These are phyloP conservation scores for Rotaria socialis DNA, from an alignment of 2,888 invertebrate species.

Conservation along the genomic window DNA sequence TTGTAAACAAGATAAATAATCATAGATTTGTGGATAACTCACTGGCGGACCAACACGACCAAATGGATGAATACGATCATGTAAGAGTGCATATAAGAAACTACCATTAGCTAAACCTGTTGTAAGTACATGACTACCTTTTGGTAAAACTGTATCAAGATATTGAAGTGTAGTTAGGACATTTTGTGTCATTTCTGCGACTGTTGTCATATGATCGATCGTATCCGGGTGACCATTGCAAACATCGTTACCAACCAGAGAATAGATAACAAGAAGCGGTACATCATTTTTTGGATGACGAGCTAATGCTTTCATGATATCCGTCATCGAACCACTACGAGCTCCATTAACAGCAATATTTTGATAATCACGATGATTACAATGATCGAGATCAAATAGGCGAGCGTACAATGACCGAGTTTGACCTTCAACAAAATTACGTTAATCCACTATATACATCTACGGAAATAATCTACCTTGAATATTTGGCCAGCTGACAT, in stretches of 20 bases:
- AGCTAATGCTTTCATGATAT: slow-evolving; percentile 49
- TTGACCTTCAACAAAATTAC: background rate
- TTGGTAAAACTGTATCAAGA: slow-evolving; percentile 57
- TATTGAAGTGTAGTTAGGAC: slow-evolving; percentile 51
- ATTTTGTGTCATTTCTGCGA: slow-evolving; percentile 54
- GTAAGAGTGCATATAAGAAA: slow-evolving; percentile 60
- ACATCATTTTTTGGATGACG: slow-evolving; percentile 58
- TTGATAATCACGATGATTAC: slow-evolving; percentile 59
- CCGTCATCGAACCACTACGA: slow-evolving; percentile 15
- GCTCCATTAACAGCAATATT: slow-evolving; percentile 62
- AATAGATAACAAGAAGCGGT: slow-evolving; percentile 60
- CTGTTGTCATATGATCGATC: slow-evolving; percentile 60
- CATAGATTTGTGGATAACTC: slow-evolving; percentile 60
- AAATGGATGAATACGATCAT: slow-evolving; percentile 60
- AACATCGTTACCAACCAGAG: slow-evolving; percentile 63
- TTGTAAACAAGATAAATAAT: slow-evolving; percentile 62
- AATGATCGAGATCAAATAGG: slow-evolving; percentile 24
- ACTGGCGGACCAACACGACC: slow-evolving; percentile 59
- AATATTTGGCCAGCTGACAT: background rate
- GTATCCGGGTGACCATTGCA: slow-evolving; percentile 61
- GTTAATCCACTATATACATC: too few species aligned
- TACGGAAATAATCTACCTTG: background rate
- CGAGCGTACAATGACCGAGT: background rate
- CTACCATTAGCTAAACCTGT: slow-evolving; percentile 61
- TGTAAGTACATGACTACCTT: slow-evolving; percentile 60